Evolutionary conservation across 2,797 vertebrate species (phyloP).

Genomic region (Coilia nasus): DNA sequence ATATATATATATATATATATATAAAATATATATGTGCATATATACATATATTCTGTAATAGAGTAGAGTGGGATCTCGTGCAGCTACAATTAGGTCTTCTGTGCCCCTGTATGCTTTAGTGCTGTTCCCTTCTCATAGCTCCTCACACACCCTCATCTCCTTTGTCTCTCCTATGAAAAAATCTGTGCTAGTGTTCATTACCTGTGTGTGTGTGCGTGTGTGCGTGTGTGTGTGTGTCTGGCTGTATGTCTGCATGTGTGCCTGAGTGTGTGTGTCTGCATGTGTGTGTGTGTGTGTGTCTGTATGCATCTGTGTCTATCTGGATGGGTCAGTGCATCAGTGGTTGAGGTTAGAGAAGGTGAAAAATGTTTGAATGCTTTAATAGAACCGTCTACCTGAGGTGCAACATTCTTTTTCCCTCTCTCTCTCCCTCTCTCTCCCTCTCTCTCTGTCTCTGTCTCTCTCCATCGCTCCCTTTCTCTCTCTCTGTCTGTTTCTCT

Average conservation of each 20-base stretch:
- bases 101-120: too few relatives aligned
- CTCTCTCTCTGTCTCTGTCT: conserved; percentile 19
- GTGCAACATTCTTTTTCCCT: background rate
- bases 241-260: conserved; percentile 2
- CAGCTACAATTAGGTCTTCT: too few relatives aligned
- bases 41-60: too few relatives aligned
- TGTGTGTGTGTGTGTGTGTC: conserved; percentile 17
- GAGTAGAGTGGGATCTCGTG: too few relatives aligned
- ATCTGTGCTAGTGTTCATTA: too few relatives aligned
- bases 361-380: background rate
- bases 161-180: too few relatives aligned
- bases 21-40: too few relatives aligned
- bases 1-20: too few relatives aligned
- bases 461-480: too few relatives aligned
- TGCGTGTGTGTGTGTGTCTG: background rate
- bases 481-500: background rate
- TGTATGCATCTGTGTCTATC: conserved; percentile 32
- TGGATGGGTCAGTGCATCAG: conserved; percentile 49
- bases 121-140: too few relatives aligned
- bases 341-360: background rate
- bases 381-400: conserved; percentile 3
- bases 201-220: background rate
- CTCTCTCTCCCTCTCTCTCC: background rate
- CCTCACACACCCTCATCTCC: too few relatives aligned
- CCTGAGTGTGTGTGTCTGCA: background rate